Percentiles rank a stretch among this genome's conserved stretches.
Conservation (phyloP, 37 sponge, comb jelly and placozoan genomes). For the Crambe crambe region DNA sequence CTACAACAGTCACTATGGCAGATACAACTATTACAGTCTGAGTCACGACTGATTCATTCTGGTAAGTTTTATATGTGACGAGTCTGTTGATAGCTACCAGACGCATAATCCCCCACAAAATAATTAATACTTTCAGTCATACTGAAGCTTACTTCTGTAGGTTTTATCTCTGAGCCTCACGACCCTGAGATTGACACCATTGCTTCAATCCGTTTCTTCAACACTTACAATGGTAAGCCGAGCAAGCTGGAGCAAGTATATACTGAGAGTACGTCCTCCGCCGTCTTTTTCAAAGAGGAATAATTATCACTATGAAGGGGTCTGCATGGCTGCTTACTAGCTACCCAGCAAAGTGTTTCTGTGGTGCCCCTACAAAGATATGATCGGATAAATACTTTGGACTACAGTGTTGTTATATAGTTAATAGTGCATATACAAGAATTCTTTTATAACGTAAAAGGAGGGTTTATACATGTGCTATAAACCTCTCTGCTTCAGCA, state of each 20-base stretch:
- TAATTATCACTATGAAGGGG: constrained; percentile 54
- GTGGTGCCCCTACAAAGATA: constrained; percentile 52
- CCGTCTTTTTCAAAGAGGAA: constrained; percentile 29
- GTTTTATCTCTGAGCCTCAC: constrained; percentile 21
- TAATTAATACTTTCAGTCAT: too few relatives aligned
- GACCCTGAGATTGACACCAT: constrained; percentile 30
- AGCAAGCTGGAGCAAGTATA: constrained; percentile 9
- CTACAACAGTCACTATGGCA: constrained; percentile 45
- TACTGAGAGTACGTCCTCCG: constrained; percentile 8
- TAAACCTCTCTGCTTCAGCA: too few relatives aligned
- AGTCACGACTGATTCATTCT: constrained; percentile 44
- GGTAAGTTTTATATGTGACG: too few relatives aligned
- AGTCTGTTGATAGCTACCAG: too few relatives aligned
- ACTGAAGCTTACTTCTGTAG: too few relatives aligned
- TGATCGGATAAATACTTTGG: too few relatives aligned
- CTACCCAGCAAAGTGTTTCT: constrained; percentile 43
- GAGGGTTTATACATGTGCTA: too few relatives aligned
- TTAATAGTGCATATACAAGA: too few relatives aligned
- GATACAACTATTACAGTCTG: constrained; percentile 19
- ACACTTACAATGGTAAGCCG: constrained; percentile 34
- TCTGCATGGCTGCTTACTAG: constrained; percentile 55
- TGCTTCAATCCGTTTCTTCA: constrained; percentile 30
- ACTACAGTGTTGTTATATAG: too few relatives aligned
- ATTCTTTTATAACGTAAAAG: too few relatives aligned
- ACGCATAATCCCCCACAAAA: too few relatives aligned